These are phyloP conservation scores for Cricetomys ansorgei DNA, from an alignment of 2,113 vertebrate genomes.

Conservation along the genomic window DNA sequence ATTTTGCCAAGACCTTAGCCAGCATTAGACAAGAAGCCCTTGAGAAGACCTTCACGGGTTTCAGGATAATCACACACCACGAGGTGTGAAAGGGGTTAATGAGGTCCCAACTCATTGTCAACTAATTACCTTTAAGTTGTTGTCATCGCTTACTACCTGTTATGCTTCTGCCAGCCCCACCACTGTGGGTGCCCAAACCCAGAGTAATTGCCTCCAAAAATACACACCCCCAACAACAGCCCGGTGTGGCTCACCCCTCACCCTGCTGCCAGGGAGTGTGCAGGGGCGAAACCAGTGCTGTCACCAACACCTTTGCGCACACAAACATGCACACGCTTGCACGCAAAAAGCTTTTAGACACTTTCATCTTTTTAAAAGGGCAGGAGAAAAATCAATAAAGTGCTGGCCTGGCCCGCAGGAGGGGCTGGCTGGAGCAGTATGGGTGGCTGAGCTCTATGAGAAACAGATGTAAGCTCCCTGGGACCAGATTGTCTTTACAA, in stretches of 20 bases:
- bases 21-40: constrained; percentile 60
- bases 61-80: constrained; percentile 84
- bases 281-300: constrained; percentile 81
- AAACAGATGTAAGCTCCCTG: constrained; percentile 89
- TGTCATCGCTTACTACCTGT: constrained; percentile 89
- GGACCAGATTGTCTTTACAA: constrained; percentile 86
- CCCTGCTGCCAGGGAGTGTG: constrained; percentile 75
- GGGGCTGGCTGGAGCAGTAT: constrained; percentile 84
- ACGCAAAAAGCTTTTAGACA: constrained; percentile 86
- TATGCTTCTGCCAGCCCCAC: constrained; percentile 77
- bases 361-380: constrained; percentile 91
- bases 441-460: constrained; percentile 89
- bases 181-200: constrained; percentile 79
- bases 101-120: constrained; percentile 90
- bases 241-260: constrained; percentile 75
- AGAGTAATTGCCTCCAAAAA: constrained; percentile 65
- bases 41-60: constrained; percentile 71
- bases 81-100: constrained; percentile 90
- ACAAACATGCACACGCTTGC: constrained; percentile 56
- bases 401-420: constrained; percentile 85
- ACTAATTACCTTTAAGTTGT: constrained; percentile 90
- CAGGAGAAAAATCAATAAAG: constrained; percentile 85
- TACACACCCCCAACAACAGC: neutral
- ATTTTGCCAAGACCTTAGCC: neutral
- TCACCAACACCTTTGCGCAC: constrained; percentile 30